Base-by-base conservation (phyloP, 1,140 invertebrate genomes). In the roundworm (Caenorhabditis elegans) region DNA sequence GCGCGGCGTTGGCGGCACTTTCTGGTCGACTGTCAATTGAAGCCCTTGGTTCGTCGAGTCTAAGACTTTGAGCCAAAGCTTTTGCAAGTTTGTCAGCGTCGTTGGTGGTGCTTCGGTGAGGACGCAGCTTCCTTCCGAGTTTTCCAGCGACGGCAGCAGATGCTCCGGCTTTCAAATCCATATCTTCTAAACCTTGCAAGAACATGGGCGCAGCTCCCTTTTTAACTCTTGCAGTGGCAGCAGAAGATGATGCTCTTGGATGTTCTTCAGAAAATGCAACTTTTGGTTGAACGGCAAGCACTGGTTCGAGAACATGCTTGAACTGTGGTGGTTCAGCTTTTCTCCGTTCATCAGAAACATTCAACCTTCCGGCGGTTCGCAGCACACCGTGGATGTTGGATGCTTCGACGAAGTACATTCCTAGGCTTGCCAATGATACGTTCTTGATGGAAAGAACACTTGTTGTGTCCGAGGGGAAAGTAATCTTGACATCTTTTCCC, bases 141-240 rank as follows among this genome's bases (percentile, higher is more conserved):
- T 88, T 86, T 76, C 87, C 87, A 75, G 87, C 87, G 22, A 88
- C 87, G 22, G 87, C 87, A 48, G 87, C 87, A 34, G 84, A 83
- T 34, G 86, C 83, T 22, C 87, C 87, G 6, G 83, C 86, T 76
- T 88, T 83, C 17, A 88, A 51, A 65, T 88, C 87, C 85, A 88
- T 85, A 53, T 88, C 87, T 60, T 87, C 82, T n/a, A 88, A 76
- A 1, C 87, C 87, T 26, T 86, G 78, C 34, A 88, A 83, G 51
- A 88, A 88, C 15, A 34, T 51, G 19, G 87, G 87, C 5, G 87
- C 85, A 77, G 87, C 84, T 49, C 87, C 87, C 79, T 88, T 88
- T 70, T 83, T 75, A 70, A 82, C 51, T 60, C 78, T 65, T 49
- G 78, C 83, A 31, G 80, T 76, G 31, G 77, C 82, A 22, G 82